Evolutionary conservation across 2,888 invertebrate genomes (phyloP).

Genomic region (Chloromyia formosa): DNA sequence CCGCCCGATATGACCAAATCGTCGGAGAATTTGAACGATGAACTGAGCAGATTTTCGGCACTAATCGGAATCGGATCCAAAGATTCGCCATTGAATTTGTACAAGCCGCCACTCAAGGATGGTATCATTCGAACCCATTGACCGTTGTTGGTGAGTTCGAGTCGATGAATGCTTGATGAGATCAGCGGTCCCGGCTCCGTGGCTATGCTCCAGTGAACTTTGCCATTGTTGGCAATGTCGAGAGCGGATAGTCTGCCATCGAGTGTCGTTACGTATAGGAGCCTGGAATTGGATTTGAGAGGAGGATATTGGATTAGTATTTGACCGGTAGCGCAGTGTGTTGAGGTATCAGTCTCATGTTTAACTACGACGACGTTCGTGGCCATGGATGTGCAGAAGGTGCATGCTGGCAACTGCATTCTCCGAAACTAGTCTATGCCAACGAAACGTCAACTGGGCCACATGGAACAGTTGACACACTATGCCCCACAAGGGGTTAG

Average conservation of each 20-base stretch:
- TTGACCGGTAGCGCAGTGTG: too few species aligned
- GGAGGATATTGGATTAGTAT: too few species aligned
- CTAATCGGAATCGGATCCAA: slow-evolving; percentile 88
- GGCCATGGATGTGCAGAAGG: too few species aligned
- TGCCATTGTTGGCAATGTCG: slow-evolving; percentile 73
- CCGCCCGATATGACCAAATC: slow-evolving; percentile 89
- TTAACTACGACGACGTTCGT: too few species aligned
- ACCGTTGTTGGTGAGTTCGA: slow-evolving; percentile 85
- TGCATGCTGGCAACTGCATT: too few species aligned
- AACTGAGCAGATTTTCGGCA: slow-evolving; percentile 84
- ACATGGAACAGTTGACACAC: too few species aligned
- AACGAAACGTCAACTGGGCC: too few species aligned
- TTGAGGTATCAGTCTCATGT: too few species aligned
- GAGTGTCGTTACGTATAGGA: slow-evolving; percentile 86
- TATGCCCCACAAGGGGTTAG: too few species aligned
- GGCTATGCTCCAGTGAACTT: slow-evolving; percentile 79
- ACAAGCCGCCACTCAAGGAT: slow-evolving; percentile 89
- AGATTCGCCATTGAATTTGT: slow-evolving; percentile 88
- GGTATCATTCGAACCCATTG: slow-evolving; percentile 91
- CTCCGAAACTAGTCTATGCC: too few species aligned
- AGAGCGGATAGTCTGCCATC: slow-evolving; percentile 89
- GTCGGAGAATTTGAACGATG: slow-evolving; percentile 87
- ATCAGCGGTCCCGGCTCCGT: slow-evolving; percentile 81
- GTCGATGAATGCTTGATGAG: slow-evolving; percentile 87
- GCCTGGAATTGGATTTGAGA: slow-evolving; percentile 63